Evolutionary conservation across 2,888 invertebrate species (phyloP), one percentile per base, ranked within the genome.

Genomic region (Diarsia mendica): DNA sequence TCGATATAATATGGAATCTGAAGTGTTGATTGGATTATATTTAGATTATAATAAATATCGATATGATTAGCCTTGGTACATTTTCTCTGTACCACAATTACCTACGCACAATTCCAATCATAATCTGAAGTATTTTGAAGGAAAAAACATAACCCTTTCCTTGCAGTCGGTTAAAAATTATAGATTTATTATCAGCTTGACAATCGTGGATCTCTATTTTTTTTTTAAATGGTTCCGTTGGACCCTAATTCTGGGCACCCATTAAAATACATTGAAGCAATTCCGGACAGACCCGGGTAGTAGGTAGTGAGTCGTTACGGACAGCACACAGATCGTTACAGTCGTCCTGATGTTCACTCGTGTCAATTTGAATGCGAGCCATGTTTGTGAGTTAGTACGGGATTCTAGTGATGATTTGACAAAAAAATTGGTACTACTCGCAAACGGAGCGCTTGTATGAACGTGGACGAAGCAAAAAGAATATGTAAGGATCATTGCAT

Each of bases 241-340:
- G 74, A 61, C 64, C 51, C 58, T 46, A 75, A 78, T 84, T 72
- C 44, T 49, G 53, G 67, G n/a, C n/a, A 11, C 44, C 72, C 75
- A 87, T 85, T 78, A 82, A 82, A 79, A 72, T 75, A 83, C 53
- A 85, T 77, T 64, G 65, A 61, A 61, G 65, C 72, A 61, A 83
- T 85, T 82, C 53, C 64, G 69, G 63, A 13, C 53, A 63, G 71
- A 70, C 20, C 48, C 60, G 67, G 75, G 60, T 60, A 60, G 65
- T 66, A 84, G 70, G 28, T 28, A 28, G 28, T 84, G 72, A 79
- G 80, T 75, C 82, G 81, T 85, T 84, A 82, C 28, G 28, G 28
- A 28, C 28, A 28, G 39, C 60, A 72, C 67, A 69, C 67, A 48
- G 68, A 66, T 75, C 69, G 78, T 84, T 76, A 77, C 49, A 20